phyloP scores from a whole-genome alignment of 1,140 invertebrate genomes.

The Rhagoletis zephyria region DNA sequence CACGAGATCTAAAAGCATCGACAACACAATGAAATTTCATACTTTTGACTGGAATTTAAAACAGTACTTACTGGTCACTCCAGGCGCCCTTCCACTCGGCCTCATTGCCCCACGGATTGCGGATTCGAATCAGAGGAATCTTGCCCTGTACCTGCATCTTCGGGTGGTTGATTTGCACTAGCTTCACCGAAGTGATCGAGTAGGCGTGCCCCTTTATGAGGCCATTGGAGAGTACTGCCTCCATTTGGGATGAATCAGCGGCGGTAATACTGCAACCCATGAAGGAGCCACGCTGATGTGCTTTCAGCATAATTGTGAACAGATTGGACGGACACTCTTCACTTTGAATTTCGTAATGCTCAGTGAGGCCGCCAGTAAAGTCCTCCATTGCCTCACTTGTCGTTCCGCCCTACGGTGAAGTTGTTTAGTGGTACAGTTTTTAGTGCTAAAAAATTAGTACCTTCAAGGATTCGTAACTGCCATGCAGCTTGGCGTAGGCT shows the following conservation, averaged over 20 bases:
- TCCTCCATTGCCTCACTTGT: constrained; percentile 99
- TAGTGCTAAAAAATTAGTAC: too few species aligned
- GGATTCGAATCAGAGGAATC: constrained; percentile 86
- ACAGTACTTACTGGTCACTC: too few species aligned
- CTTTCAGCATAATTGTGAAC: constrained; percentile 93
- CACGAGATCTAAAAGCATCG: constrained; percentile 87
- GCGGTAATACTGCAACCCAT: too few species aligned
- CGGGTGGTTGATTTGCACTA: too few species aligned
- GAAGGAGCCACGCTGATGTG: constrained; percentile 91
- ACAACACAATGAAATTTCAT: too few species aligned
- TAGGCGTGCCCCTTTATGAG: constrained; percentile 96
- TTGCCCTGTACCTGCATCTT: constrained; percentile 89
- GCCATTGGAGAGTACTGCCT: constrained; percentile 91
- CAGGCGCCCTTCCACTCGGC: constrained; percentile 98
- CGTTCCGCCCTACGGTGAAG: too few species aligned
- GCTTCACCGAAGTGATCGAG: constrained; percentile 95
- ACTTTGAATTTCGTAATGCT: constrained; percentile 94
- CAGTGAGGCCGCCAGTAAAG: constrained; percentile 97
- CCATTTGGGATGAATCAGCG: constrained; percentile 93
- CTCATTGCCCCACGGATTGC: constrained; percentile 99
- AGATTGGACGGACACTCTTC: constrained; percentile 89
- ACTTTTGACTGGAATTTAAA: too few species aligned
- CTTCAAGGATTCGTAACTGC: constrained; percentile 98
- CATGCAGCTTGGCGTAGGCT: constrained; percentile 97
- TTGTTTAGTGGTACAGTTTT: too few species aligned